These are phyloP conservation scores for Sakesphorus luctuosus DNA, from an alignment of 2,113 vertebrate species.

Conservation along the genomic window DNA sequence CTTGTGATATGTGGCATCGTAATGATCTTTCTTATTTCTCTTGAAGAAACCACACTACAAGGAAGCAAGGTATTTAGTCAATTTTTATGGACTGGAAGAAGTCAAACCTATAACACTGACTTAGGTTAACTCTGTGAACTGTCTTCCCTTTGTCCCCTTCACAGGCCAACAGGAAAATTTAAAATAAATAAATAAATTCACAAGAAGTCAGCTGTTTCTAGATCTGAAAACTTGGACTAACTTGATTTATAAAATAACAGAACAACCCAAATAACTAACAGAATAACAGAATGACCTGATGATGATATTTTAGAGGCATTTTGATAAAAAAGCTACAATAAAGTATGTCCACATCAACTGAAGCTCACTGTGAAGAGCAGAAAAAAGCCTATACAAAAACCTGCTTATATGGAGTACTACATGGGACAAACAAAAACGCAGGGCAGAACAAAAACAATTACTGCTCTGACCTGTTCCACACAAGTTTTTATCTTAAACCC, in stretches of 20 bases:
- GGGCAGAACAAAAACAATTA: not conserved
- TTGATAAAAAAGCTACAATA: not conserved
- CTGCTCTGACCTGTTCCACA: not conserved
- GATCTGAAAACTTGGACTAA: not conserved
- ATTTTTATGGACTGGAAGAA: conserved; percentile 64
- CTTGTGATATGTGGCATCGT: conserved; percentile 95
- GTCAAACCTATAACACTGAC: not conserved
- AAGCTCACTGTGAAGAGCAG: not conserved
- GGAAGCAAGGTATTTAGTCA: conserved; percentile 87
- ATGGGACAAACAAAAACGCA: not conserved
- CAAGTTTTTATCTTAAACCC: not conserved
- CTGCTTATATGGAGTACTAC: not conserved
- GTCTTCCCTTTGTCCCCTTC: not conserved
- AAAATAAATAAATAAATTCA: not conserved
- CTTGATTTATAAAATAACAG: not conserved
- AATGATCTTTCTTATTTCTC: conserved; percentile 95
- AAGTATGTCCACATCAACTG: not conserved
- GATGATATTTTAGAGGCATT: not conserved
- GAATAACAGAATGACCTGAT: not conserved
- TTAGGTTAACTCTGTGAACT: not conserved
- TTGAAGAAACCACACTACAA: conserved; percentile 99
- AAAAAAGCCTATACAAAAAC: not conserved
- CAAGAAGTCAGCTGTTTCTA: not conserved
- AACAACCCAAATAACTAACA: not conserved
- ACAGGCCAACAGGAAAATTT: not conserved